Evolutionary conservation across 2,888 invertebrate species (phyloP).

Genomic region (Leptura quadrifasciata): DNA sequence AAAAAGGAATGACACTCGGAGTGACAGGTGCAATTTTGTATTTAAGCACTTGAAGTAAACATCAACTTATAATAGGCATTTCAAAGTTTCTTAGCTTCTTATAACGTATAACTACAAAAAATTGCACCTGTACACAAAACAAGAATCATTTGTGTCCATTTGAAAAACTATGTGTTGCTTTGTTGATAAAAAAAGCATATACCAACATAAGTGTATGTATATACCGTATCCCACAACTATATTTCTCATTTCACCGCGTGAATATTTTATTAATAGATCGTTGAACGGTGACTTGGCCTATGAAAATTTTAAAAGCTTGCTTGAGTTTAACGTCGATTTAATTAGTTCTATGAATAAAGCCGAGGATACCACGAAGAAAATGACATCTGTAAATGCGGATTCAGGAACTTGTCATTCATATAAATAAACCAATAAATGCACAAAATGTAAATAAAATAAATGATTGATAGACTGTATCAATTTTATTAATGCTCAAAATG

Average conservation of each 20-base stretch:
- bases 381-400: constrained; percentile 10
- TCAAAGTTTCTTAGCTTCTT: too few species aligned
- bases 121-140: too few species aligned
- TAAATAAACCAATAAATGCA: constrained; percentile 24
- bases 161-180: background rate
- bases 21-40: too few species aligned
- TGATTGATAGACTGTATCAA: constrained; percentile 17
- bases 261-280: constrained; percentile 33
- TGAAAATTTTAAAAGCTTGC: constrained; percentile 21
- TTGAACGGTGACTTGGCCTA: constrained; percentile 18
- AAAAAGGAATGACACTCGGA: too few species aligned
- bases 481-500: constrained; percentile 13
- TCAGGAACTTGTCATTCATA: constrained; percentile 17
- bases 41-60: too few species aligned
- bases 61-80: too few species aligned
- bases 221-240: background rate
- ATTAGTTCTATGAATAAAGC: constrained; percentile 40
- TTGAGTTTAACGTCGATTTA: constrained; percentile 15
- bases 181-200: background rate
- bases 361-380: constrained; percentile 27
- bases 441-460: constrained; percentile 13
- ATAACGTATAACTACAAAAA: too few species aligned
- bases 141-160: too few species aligned
- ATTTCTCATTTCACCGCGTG: constrained; percentile 19
- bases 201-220: background rate